These are phyloP conservation scores for Spodoptera picta DNA, from an alignment of 2,888 invertebrate genomes.

Conservation along the genomic window DNA sequence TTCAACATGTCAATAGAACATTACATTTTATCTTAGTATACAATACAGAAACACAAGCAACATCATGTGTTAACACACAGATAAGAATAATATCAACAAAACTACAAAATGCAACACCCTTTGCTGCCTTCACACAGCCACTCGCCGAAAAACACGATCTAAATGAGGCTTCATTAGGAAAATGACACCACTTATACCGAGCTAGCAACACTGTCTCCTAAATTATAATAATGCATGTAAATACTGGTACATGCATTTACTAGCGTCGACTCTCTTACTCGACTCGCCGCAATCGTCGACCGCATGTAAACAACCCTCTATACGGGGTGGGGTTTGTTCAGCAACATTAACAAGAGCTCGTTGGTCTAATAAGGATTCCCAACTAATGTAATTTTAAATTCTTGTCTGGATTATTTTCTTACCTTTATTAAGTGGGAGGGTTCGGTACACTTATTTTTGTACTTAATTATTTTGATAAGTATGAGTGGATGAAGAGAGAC, in stretches of 20 bases:
- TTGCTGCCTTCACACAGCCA: constrained; percentile 11
- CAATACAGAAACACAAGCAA: too few relatives aligned
- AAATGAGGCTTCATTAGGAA: constrained; percentile 19
- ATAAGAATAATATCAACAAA: too few relatives aligned
- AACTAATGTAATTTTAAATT: constrained; percentile 41
- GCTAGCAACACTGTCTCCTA: constrained; percentile 28
- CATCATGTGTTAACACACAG: too few relatives aligned
- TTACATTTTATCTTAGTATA: too few relatives aligned
- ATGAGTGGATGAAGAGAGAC: too few relatives aligned
- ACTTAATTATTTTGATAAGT: not conserved
- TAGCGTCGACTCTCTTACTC: constrained; percentile 41
- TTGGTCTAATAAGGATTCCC: constrained; percentile 40
- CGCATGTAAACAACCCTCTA: constrained; percentile 52
- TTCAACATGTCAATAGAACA: too few relatives aligned
- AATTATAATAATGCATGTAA: constrained; percentile 51
- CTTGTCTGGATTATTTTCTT: constrained; percentile 34
- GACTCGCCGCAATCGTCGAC: constrained; percentile 38
- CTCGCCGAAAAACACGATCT: constrained; percentile 13
- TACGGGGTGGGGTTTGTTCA: constrained; percentile 40
- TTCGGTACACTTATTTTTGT: constrained; percentile 4
- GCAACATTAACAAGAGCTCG: constrained; percentile 41
- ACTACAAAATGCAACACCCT: not conserved
- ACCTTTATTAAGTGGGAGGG: constrained; percentile 15
- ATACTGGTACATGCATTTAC: constrained; percentile 39
- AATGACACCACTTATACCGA: constrained; percentile 19